Evolutionary conservation across 2,797 vertebrate genomes (phyloP).

Genomic region (Bradypus variegatus): DNA sequence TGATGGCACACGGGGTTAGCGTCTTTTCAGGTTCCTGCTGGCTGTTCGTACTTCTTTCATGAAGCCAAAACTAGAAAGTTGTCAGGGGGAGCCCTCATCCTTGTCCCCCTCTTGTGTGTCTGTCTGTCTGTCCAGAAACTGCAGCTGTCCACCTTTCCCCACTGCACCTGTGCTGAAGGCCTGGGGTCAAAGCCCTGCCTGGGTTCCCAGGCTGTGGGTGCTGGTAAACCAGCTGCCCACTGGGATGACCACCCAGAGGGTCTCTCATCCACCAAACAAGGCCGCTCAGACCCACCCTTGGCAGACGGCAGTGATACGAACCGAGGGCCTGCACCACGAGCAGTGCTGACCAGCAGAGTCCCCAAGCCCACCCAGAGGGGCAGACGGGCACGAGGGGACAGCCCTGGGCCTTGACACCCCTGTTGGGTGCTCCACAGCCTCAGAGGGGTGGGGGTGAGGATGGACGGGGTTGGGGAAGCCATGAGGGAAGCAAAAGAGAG

Average conservation of each 20-base stretch:
- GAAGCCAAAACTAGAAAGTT: background rate
- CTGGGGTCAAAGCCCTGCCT: background rate
- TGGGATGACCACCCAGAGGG: no score
- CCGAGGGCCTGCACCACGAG: background rate
- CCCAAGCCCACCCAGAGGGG: background rate
- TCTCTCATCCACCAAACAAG: no score
- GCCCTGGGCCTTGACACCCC: background rate
- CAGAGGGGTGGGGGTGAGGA: no score
- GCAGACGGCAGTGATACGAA: no score
- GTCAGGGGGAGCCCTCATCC: background rate
- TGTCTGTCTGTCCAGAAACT: background rate
- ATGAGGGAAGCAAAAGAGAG: background rate
- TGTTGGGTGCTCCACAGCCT: no score
- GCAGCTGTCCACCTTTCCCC: background rate
- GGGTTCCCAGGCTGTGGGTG: background rate
- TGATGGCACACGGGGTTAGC: no score
- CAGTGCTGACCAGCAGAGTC: background rate
- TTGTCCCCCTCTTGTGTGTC: background rate
- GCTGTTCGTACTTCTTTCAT: accelerated
- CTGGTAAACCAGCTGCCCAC: background rate
- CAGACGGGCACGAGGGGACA: background rate
- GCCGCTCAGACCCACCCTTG: no score
- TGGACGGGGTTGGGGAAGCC: background rate
- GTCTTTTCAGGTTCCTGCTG: accelerated
- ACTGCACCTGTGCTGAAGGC: accelerated